These are phyloP conservation scores for Drosophila demipolita DNA, from an alignment of 2,888 invertebrate genomes.

Conservation along the genomic window DNA sequence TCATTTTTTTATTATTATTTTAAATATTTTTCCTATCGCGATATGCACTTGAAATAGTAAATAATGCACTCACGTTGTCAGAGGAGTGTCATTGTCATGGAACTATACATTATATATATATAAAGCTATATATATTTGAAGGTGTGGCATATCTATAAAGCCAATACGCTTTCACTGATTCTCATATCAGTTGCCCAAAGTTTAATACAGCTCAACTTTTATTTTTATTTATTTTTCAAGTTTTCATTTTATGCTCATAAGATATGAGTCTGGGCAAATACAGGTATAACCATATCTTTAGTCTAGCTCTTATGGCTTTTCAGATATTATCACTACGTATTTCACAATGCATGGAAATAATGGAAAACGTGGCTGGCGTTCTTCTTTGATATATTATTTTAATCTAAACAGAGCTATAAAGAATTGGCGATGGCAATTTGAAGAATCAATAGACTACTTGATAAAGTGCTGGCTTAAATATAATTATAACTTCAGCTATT, in stretches of 20 bases:
- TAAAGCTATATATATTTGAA: background rate
- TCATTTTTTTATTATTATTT: conserved; percentile 17
- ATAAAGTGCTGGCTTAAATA: background rate
- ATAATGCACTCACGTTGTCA: conserved; percentile 19
- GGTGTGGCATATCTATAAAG: conserved; percentile 7
- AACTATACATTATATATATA: background rate
- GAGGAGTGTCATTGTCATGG: conserved; percentile 45
- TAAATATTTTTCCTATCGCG: conserved; percentile 36
- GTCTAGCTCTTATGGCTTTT: background rate
- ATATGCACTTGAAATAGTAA: conserved; percentile 36
- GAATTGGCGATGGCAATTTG: background rate
- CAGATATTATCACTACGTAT: background rate
- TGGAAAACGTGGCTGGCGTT: conserved; percentile 12
- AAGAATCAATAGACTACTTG: background rate
- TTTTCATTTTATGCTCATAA: background rate
- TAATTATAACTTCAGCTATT: background rate
- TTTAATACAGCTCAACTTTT: conserved; percentile 19
- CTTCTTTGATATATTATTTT: background rate
- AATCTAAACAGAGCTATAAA: background rate
- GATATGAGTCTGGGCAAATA: conserved; percentile 9
- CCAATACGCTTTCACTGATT: conserved; percentile 34
- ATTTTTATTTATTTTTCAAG: background rate
- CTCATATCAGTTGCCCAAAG: conserved; percentile 32
- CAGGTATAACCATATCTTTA: background rate
- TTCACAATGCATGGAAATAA: background rate